phyloP scores from a whole-genome alignment of 2,797 vertebrate genomes.

The Galaxias olidus region DNA sequence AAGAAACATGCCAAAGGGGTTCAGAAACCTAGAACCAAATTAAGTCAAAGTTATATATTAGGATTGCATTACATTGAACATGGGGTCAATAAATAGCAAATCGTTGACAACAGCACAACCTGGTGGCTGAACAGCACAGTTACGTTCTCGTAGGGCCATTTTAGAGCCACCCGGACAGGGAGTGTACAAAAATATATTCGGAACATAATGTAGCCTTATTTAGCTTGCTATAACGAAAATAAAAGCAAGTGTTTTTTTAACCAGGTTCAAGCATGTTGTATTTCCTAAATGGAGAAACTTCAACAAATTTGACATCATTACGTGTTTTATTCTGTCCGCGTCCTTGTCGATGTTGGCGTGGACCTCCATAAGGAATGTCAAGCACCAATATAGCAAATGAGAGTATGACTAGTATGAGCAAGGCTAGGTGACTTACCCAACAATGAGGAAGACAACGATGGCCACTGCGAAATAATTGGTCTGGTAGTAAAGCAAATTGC shows the following conservation, averaged over 20 bases:
- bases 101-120: slow-evolving; percentile 49
- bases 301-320: no score
- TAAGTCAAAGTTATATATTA: background rate
- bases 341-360: no score
- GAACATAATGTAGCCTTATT: no score
- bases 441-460: slow-evolving; percentile 82
- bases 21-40: slow-evolving; percentile 83
- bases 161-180: background rate
- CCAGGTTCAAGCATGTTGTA: no score
- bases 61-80: background rate
- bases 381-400: background rate
- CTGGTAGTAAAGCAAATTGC: slow-evolving; percentile 94
- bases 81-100: slow-evolving; percentile 11
- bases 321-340: no score
- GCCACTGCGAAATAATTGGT: slow-evolving; percentile 89
- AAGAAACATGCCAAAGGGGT: slow-evolving; percentile 92
- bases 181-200: no score
- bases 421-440: slow-evolving; percentile 80
- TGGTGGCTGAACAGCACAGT: slow-evolving; percentile 34
- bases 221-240: no score
- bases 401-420: no score
- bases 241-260: no score
- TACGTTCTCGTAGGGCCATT: background rate
- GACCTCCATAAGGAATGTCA: no score
- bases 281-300: no score